Evolutionary conservation across 30 jellyfish, hydroid and myxozoan genomes (phyloP).

Genomic region (Mastigias papua): DNA sequence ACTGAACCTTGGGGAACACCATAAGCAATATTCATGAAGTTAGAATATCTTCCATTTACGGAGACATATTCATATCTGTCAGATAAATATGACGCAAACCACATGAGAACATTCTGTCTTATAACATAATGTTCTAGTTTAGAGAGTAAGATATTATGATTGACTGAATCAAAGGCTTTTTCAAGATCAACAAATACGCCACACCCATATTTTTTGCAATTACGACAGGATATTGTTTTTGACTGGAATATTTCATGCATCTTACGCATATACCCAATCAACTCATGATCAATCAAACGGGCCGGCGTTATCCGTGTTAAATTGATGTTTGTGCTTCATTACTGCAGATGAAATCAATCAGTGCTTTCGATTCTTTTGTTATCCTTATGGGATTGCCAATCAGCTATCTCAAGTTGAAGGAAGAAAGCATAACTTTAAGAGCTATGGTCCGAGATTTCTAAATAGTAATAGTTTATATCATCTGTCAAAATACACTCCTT

Average conservation of each 20-base stretch:
- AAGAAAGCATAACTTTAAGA: conserved; percentile 20
- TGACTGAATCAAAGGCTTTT: too few relatives aligned
- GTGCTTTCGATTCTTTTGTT: conserved; percentile 47
- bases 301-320: conserved; percentile 50
- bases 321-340: conserved; percentile 59
- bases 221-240: conserved; percentile 30
- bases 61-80: too few relatives aligned
- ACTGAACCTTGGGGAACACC: too few relatives aligned
- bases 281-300: conserved; percentile 62
- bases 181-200: too few relatives aligned
- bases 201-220: conserved; percentile 25
- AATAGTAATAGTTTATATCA: conserved; percentile 22
- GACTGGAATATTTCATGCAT: conserved; percentile 38
- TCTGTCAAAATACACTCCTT: conserved; percentile 54
- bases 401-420: conserved; percentile 50
- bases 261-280: conserved; percentile 56
- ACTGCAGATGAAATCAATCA: conserved; percentile 61
- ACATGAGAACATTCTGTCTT: too few relatives aligned
- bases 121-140: too few relatives aligned
- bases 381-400: conserved; percentile 45
- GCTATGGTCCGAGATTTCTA: conserved; percentile 32
- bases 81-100: too few relatives aligned
- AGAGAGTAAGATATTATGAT: too few relatives aligned
- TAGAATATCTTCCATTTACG: too few relatives aligned
- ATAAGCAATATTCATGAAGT: too few relatives aligned